These are phyloP conservation scores for Oryzias sinensis DNA, from an alignment of 2,797 vertebrate species.

Conservation along the genomic window DNA sequence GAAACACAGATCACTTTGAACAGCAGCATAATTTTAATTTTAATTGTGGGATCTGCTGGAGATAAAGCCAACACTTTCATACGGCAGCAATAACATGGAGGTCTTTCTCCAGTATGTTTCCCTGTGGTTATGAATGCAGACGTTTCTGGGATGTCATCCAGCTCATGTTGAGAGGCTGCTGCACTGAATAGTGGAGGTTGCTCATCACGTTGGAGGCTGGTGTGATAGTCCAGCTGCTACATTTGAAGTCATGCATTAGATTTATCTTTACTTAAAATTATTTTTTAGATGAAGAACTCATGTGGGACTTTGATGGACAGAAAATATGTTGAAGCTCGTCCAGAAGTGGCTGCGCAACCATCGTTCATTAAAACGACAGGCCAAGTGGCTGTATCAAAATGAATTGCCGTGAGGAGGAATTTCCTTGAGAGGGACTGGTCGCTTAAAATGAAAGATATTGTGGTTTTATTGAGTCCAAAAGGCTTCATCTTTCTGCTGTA, in stretches of 20 bases:
- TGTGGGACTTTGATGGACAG: conserved; percentile 33
- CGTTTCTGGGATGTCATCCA: conserved; percentile 50
- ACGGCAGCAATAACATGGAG: conserved; percentile 20
- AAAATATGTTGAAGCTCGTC: conserved; percentile 51
- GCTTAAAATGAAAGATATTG: conserved; percentile 67
- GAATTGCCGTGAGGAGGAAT: conserved; percentile 62
- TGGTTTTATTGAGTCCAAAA: conserved; percentile 55
- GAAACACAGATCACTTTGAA: conserved; percentile 53
- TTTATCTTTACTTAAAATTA: conserved; percentile 14
- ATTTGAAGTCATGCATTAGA: conserved; percentile 26
- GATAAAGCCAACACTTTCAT: conserved; percentile 51
- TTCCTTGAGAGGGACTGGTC: conserved; percentile 67
- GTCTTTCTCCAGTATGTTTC: conserved; percentile 35
- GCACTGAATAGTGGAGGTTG: conserved; percentile 21
- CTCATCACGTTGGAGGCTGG: conserved; percentile 16
- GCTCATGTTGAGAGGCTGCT: conserved; percentile 32
- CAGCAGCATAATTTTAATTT: conserved; percentile 41
- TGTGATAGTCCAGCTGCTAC: conserved; percentile 16
- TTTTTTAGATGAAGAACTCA: conserved; percentile 48
- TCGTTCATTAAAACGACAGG: conserved; percentile 54
- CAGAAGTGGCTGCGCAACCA: conserved; percentile 36
- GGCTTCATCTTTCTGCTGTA: conserved; percentile 39
- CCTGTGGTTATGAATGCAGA: conserved; percentile 44
- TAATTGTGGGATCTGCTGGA: conserved; percentile 40
- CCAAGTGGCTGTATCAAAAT: conserved; percentile 50